Percentiles rank a stretch among this genome's conserved stretches.
phyloP scores from a whole-genome alignment of 2,113 vertebrate species.

The Montifringilla adamsi region DNA sequence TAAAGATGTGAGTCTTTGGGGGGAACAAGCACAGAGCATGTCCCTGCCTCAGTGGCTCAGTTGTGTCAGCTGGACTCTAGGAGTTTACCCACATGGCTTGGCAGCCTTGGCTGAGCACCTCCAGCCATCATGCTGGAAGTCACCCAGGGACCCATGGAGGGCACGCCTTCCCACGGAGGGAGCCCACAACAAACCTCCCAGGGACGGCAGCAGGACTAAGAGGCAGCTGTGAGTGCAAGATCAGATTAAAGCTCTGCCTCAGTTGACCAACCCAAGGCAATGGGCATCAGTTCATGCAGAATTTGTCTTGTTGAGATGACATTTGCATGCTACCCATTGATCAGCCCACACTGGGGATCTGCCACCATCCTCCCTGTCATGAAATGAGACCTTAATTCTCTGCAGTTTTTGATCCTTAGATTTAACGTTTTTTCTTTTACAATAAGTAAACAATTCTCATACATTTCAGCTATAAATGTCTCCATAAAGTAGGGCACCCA shows the following conservation, averaged over 20 bases:
- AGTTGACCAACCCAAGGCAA: neutral
- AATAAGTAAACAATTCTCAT: conserved; percentile 20
- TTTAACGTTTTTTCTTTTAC: neutral
- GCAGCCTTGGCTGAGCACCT: neutral
- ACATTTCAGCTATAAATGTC: conserved; percentile 33
- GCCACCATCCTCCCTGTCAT: neutral
- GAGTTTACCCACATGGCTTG: neutral
- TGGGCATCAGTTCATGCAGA: accelerated
- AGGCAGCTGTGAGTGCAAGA: neutral
- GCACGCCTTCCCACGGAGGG: neutral
- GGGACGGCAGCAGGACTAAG: neutral
- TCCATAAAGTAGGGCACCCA: conserved; percentile 46
- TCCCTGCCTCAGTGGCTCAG: neutral
- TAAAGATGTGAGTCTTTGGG: accelerated
- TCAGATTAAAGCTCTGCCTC: neutral
- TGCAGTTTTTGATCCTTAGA: neutral
- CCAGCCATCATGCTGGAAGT: neutral
- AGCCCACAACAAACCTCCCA: neutral
- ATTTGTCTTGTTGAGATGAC: neutral
- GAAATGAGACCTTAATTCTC: conserved; percentile 6
- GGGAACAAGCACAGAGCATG: neutral
- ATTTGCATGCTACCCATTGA: neutral
- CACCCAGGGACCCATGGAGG: neutral
- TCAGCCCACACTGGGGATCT: neutral
- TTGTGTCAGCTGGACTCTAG: neutral